Evolutionary conservation across 53 echinoderm and acorn worm species (phyloP).

Genomic region (Henricia sp.): DNA sequence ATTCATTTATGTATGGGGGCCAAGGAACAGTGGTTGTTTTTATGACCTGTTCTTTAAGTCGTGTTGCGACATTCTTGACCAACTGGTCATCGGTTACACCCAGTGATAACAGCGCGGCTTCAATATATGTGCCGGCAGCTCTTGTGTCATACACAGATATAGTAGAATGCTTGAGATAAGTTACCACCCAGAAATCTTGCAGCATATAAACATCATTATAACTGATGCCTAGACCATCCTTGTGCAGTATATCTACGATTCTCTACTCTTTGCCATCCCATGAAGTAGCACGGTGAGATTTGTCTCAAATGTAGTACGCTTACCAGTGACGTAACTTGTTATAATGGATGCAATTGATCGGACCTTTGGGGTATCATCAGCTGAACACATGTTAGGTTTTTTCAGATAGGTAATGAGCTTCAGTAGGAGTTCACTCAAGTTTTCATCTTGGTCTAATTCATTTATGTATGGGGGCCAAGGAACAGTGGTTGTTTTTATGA

Average conservation of each 20-base stretch:
- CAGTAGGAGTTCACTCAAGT: constrained; percentile 51
- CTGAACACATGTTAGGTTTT: constrained; percentile 35
- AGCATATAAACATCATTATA: constrained; percentile 62
- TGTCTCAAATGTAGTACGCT: constrained; percentile 49
- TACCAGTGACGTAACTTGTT: constrained; percentile 59
- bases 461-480: constrained; percentile 62
- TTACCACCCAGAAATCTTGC: constrained; percentile 63
- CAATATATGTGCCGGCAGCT: constrained; percentile 57
- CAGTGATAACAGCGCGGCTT: constrained; percentile 48
- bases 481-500: constrained; percentile 6
- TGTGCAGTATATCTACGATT: constrained; percentile 60
- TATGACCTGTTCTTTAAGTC: constrained; percentile 41
- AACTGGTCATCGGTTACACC: constrained; percentile 67
- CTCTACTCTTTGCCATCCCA: constrained; percentile 65
- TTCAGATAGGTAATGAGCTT: constrained; percentile 65
- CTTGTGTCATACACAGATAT: too few relatives aligned
- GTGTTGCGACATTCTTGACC: constrained; percentile 34
- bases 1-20: constrained; percentile 54
- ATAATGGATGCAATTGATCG: constrained; percentile 57
- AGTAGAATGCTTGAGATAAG: constrained; percentile 40
- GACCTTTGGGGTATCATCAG: constrained; percentile 39
- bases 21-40: constrained; percentile 38
- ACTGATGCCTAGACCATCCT: constrained; percentile 55
- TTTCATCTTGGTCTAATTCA: constrained; percentile 55
- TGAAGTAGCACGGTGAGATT: constrained; percentile 58